phyloP scores from a whole-genome alignment of 2,797 vertebrate species.

The Tolypeutes matacus region DNA sequence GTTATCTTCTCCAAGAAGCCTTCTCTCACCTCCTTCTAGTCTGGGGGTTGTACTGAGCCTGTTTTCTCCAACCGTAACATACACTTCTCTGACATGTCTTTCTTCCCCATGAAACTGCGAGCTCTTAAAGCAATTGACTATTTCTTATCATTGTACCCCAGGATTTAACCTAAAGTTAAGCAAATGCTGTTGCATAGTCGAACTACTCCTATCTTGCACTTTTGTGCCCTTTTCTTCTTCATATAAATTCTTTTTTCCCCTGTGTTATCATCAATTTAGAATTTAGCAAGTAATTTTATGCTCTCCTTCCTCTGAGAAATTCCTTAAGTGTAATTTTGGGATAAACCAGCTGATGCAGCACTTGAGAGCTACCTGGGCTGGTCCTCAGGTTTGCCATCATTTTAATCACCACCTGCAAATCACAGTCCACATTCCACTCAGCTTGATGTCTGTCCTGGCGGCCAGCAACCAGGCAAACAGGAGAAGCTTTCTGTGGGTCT shows the following conservation, averaged over 20 bases:
- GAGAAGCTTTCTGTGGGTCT: neutral
- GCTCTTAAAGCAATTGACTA: neutral
- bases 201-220: neutral
- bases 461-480: neutral
- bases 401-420: neutral
- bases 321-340: neutral
- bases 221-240: neutral
- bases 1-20: neutral
- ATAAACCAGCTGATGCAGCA: neutral
- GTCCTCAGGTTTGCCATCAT: neutral
- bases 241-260: rapidly evolving
- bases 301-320: neutral
- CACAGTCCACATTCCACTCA: neutral
- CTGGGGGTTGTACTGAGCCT: neutral
- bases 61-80: too few species aligned
- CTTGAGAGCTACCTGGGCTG: neutral
- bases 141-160: neutral
- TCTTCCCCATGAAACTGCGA: neutral
- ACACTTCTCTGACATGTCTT: rapidly evolving
- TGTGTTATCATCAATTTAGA: neutral
- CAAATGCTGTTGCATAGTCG: rapidly evolving
- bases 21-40: neutral
- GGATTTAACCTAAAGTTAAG: too few species aligned
- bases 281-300: neutral
- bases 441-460: neutral